Percentiles rank a stretch among this genome's conserved stretches.
These are phyloP conservation scores for Phylloscopus trochiloides DNA, from an alignment of 2,113 vertebrate genomes.

Conservation along the genomic window DNA sequence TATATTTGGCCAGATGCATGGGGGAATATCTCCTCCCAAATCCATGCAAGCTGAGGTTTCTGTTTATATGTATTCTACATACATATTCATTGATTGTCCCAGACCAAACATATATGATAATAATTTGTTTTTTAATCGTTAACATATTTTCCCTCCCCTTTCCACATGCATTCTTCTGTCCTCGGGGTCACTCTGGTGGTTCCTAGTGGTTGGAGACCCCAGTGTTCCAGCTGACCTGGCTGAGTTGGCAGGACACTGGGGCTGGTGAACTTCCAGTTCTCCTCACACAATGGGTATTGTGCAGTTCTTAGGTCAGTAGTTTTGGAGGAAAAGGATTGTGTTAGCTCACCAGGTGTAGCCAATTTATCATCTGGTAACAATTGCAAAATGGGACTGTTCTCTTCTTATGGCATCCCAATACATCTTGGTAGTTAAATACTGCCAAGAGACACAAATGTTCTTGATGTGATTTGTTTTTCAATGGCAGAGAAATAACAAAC, in stretches of 20 bases:
- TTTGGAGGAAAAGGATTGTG: background rate
- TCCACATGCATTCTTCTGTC: background rate
- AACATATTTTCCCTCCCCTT: background rate
- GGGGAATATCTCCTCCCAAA: background rate
- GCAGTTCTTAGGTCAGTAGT: background rate
- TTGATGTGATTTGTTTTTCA: background rate
- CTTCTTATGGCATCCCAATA: background rate
- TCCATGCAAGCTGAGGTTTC: background rate
- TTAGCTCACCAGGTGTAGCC: background rate
- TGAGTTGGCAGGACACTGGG: background rate
- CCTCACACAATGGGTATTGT: background rate
- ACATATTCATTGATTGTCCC: no score
- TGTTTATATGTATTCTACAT: background rate
- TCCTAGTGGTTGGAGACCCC: background rate
- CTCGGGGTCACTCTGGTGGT: rapidly evolving
- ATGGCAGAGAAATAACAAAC: background rate
- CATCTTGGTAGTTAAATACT: background rate
- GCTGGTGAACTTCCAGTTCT: background rate
- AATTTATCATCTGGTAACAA: background rate
- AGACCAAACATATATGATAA: background rate
- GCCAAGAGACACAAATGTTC: background rate
- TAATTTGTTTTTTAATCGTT: background rate
- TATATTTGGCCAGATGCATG: background rate
- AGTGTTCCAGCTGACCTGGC: background rate
- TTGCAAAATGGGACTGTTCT: background rate